phyloP scores from a whole-genome alignment of 2,888 invertebrate genomes.

The Brachyopa scutellaris region DNA sequence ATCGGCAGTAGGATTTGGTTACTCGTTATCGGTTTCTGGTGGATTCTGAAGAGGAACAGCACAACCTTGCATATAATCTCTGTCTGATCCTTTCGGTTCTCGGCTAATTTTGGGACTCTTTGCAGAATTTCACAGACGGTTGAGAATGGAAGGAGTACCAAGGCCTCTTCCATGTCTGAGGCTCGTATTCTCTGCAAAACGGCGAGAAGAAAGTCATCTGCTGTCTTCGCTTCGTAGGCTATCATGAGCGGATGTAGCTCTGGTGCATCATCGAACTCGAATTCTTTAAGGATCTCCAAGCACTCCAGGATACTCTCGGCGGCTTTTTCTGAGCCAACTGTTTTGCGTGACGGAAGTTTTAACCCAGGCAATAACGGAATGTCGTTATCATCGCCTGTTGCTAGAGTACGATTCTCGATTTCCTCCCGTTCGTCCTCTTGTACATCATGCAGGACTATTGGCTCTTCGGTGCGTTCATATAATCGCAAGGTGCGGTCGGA shows the following conservation, averaged over 20 bases:
- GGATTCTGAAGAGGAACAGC: constrained; percentile 89
- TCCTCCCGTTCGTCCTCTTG: constrained; percentile 93
- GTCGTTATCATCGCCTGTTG: constrained; percentile 88
- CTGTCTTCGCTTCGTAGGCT: constrained; percentile 88
- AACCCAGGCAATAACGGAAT: constrained; percentile 89
- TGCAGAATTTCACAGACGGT: constrained; percentile 90
- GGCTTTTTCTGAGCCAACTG: constrained; percentile 82
- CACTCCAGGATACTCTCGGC: constrained; percentile 97
- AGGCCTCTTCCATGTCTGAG: constrained; percentile 95
- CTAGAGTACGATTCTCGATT: constrained; percentile 85
- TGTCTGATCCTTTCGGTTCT: constrained; percentile 85
- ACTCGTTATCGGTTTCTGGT: constrained; percentile 90
- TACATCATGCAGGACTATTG: constrained; percentile 95
- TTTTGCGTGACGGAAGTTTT: constrained; percentile 92
- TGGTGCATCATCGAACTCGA: constrained; percentile 82
- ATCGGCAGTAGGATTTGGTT: constrained; percentile 85
- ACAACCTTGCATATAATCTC: constrained; percentile 91
- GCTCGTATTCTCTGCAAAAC: constrained; percentile 90
- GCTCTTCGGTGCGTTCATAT: constrained; percentile 93
- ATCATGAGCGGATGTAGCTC: constrained; percentile 90
- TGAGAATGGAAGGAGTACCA: constrained; percentile 92
- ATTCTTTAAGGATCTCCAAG: constrained; percentile 88
- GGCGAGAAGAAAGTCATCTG: constrained; percentile 91
- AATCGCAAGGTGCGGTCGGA: constrained; percentile 93
- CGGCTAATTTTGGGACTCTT: constrained; percentile 87